Percentiles rank a stretch among this genome's conserved stretches.
Evolutionary conservation across 1,140 invertebrate species (phyloP).

Genomic region (Halotydeus destructor): DNA sequence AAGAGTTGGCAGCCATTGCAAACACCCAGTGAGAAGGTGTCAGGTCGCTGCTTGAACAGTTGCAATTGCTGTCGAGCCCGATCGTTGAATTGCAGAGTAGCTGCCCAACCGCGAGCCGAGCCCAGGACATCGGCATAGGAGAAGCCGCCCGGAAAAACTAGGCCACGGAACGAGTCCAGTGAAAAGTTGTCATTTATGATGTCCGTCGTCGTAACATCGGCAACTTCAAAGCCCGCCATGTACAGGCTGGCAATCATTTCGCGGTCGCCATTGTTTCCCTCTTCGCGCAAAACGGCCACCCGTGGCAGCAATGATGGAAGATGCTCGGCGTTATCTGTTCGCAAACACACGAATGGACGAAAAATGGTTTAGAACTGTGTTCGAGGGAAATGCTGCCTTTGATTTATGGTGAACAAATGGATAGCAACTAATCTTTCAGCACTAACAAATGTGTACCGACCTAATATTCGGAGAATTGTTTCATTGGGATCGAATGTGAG

Average conservation of each 20-base stretch:
- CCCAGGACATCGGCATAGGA: constrained; percentile 94
- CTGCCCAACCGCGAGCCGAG: constrained; percentile 89
- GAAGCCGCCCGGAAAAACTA: constrained; percentile 91
- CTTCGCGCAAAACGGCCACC: constrained; percentile 81
- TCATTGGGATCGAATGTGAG: constrained; percentile 44
- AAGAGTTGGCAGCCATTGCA: constrained; percentile 96
- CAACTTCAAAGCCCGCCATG: constrained; percentile 69
- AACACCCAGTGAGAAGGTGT: constrained; percentile 87
- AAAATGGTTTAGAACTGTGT: neutral
- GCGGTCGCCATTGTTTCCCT: constrained; percentile 88
- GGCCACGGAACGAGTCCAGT: constrained; percentile 57
- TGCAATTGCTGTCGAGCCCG: constrained; percentile 44
- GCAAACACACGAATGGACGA: neutral
- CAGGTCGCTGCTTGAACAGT: constrained; percentile 40
- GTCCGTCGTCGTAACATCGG: constrained; percentile 80
- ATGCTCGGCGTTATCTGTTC: neutral
- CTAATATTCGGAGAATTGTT: constrained; percentile 1
- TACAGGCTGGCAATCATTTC: constrained; percentile 91
- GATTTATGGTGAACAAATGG: neutral
- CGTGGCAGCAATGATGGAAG: constrained; percentile 24
- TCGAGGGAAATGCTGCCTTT: neutral
- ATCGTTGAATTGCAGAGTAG: constrained; percentile 52
- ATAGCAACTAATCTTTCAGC: neutral
- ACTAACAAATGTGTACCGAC: no score
- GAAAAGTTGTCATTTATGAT: constrained; percentile 37